Evolutionary conservation across 2,797 vertebrate genomes (phyloP).

Genomic region (Pelodytes ibericus): DNA sequence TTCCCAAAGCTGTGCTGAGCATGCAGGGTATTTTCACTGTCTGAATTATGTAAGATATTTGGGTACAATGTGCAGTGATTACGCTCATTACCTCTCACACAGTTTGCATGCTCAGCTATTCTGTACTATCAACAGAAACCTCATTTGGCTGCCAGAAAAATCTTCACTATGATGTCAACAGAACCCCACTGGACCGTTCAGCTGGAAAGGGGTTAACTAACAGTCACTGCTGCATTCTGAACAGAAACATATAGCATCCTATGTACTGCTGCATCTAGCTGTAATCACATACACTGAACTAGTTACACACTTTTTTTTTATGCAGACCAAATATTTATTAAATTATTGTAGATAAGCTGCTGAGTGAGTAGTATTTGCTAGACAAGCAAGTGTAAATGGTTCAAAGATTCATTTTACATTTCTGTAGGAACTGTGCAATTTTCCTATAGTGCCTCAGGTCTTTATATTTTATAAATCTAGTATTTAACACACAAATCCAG

Average conservation of each 20-base stretch:
- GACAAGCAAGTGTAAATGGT: slow-evolving; percentile 58
- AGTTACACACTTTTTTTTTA: slow-evolving; percentile 61
- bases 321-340: slow-evolving; percentile 65
- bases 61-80: not conserved
- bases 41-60: too few relatives aligned
- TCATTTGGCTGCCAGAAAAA: not conserved
- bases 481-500: not conserved
- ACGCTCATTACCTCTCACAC: not conserved
- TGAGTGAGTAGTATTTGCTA: slow-evolving; percentile 41
- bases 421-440: slow-evolving; percentile 6
- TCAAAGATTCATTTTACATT: slow-evolving; percentile 55
- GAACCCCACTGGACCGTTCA: not conserved
- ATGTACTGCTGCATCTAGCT: slow-evolving; percentile 16
- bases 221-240: not conserved
- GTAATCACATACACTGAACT: slow-evolving; percentile 41
- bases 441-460: slow-evolving; percentile 51
- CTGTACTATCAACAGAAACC: not conserved
- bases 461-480: slow-evolving; percentile 6
- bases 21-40: not conserved
- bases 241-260: not conserved
- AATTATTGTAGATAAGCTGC: slow-evolving; percentile 58
- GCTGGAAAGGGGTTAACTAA: not conserved
- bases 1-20: not conserved
- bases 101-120: not conserved
- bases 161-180: not conserved